These are phyloP conservation scores for Imbricaverruca yamaguchii DNA, from an alignment of 2,888 invertebrate genomes.

Conservation along the genomic window DNA sequence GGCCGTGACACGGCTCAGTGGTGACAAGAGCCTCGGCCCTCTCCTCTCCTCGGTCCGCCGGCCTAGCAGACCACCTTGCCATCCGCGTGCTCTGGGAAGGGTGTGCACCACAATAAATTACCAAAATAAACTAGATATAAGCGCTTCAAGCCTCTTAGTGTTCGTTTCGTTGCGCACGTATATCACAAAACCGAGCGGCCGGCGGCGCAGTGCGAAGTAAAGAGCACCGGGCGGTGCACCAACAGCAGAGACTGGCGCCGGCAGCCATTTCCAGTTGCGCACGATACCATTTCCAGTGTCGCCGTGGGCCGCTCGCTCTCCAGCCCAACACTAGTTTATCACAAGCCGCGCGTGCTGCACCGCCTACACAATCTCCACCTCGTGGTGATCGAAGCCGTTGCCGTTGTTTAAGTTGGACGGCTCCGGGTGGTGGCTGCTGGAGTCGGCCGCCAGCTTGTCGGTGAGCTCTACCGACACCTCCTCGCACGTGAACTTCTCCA, in stretches of 20 bases:
- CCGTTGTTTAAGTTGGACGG: neutral
- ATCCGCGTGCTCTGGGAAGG: neutral
- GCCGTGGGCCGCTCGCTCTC: neutral
- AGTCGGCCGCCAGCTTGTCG: neutral
- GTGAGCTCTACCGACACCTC: neutral
- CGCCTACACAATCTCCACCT: neutral
- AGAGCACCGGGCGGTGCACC: neutral
- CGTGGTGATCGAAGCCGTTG: constrained; percentile 3
- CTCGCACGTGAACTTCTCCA: constrained; percentile 16
- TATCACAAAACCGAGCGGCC: constrained; percentile 3
- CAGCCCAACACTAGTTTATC: neutral
- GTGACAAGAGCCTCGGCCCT: too few relatives aligned
- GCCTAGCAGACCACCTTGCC: neutral
- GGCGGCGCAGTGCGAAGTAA: neutral
- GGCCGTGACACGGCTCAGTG: too few relatives aligned
- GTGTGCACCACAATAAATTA: neutral
- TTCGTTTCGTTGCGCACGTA: neutral
- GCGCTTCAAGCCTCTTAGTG: constrained; percentile 10
- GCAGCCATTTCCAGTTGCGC: neutral
- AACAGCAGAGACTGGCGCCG: neutral
- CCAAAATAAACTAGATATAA: constrained; percentile 18
- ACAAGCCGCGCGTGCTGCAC: neutral
- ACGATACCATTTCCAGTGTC: neutral
- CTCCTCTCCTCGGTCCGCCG: neutral
- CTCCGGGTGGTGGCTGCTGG: neutral